A percentile compares a stretch with the other conserved stretches of the same genome.
phyloP scores from a whole-genome alignment of 2,797 vertebrate genomes.

The Ibycter americanus region DNA sequence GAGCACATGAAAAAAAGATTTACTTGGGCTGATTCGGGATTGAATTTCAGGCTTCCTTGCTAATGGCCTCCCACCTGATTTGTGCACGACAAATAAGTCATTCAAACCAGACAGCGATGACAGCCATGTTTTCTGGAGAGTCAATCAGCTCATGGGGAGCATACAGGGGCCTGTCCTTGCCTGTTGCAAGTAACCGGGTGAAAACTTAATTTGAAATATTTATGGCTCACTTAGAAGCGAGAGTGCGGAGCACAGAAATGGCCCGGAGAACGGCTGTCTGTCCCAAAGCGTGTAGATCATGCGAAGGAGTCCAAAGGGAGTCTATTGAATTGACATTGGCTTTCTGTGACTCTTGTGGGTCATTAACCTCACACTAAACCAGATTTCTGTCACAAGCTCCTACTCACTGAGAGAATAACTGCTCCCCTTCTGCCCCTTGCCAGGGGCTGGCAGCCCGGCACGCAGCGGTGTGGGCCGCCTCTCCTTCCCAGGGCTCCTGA shows the following conservation, averaged over 20 bases:
- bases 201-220: conserved; percentile 56
- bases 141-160: background rate
- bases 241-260: background rate
- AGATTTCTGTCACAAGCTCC: conserved; percentile 35
- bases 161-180: background rate
- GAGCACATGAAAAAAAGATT: background rate
- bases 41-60: conserved; percentile 28
- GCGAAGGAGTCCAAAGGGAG: background rate
- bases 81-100: conserved; percentile 3
- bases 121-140: conserved; percentile 6
- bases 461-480: background rate
- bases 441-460: background rate
- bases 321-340: background rate
- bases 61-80: conserved; percentile 6
- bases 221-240: conserved; percentile 1
- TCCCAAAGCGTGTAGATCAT: background rate
- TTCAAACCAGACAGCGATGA: background rate
- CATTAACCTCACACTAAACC: conserved; percentile 18
- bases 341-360: conserved; percentile 23
- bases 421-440: background rate
- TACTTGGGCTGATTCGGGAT: background rate
- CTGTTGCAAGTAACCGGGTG: background rate
- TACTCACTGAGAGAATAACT: background rate
- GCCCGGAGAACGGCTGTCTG: background rate
- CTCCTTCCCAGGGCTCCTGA: fast-evolving